A percentile compares a stretch with the other conserved stretches of the same genome.
Conservation (phyloP, 1,140 invertebrate genomes). For the Metaphire vulgaris region DNA sequence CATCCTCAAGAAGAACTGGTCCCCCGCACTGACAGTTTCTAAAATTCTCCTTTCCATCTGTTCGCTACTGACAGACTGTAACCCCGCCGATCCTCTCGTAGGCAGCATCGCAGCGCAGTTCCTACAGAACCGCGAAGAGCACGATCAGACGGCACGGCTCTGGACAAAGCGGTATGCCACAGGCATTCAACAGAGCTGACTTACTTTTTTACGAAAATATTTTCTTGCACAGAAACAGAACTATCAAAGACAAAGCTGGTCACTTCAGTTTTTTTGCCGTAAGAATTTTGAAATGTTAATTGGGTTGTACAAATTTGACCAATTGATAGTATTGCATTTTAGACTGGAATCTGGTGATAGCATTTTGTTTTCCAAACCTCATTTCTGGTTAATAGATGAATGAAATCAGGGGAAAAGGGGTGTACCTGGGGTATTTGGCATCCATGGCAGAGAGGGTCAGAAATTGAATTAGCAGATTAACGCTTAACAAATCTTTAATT, state of each 20-base stretch:
- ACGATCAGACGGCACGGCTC: constrained; percentile 91
- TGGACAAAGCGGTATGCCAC: constrained; percentile 98
- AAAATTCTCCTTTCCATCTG: constrained; percentile 61
- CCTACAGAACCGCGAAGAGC: constrained; percentile 91
- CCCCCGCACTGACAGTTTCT: constrained; percentile 50
- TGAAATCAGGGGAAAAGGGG: no score
- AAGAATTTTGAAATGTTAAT: no score
- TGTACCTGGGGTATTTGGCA: no score
- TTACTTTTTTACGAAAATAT: not conserved
- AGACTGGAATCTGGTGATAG: no score
- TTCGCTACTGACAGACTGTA: constrained; percentile 69
- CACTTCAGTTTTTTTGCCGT: no score
- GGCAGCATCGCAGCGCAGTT: constrained; percentile 97
- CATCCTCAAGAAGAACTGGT: constrained; percentile 53
- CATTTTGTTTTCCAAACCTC: no score
- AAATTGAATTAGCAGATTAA: no score
- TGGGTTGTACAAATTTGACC: no score
- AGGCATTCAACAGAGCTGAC: not conserved
- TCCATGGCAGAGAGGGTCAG: no score
- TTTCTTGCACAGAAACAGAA: not conserved
- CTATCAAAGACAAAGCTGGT: not conserved
- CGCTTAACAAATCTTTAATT: no score
- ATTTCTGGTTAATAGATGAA: no score
- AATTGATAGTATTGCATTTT: no score
- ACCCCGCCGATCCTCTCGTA: constrained; percentile 85